These are phyloP conservation scores for Takifugu bimaculatus DNA, from an alignment of 2,113 vertebrate species.

Conservation along the genomic window DNA sequence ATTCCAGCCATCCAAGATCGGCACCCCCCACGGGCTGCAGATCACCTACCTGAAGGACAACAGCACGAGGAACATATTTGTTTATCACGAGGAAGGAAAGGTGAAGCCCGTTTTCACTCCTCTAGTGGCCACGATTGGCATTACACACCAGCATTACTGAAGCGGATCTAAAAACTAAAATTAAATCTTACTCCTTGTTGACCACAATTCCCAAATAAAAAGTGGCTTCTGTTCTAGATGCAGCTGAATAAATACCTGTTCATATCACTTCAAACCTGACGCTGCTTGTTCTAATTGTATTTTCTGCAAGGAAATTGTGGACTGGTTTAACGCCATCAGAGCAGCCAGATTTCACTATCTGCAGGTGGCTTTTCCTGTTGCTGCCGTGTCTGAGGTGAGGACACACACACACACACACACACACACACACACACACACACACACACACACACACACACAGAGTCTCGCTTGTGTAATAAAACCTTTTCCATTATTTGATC, in stretches of 20 bases:
- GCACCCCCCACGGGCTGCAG: slow-evolving; percentile 88
- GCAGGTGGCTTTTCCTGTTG: slow-evolving; percentile 72
- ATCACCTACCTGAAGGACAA: slow-evolving; percentile 96
- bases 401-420: neutral
- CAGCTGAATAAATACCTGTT: no score
- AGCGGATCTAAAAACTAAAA: neutral
- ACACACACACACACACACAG: neutral
- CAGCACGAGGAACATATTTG: slow-evolving; percentile 94
- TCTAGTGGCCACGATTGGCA: slow-evolving; percentile 23
- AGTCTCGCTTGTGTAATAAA: neutral
- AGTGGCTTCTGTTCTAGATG: no score
- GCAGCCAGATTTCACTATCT: slow-evolving; percentile 84
- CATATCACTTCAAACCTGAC: neutral
- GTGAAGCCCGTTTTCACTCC: slow-evolving; percentile 60
- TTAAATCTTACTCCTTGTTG: no score
- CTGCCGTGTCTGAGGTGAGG: slow-evolving; percentile 56
- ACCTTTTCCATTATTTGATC: neutral
- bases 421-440: neutral
- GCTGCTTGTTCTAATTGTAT: neutral
- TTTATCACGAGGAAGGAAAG: slow-evolving; percentile 96
- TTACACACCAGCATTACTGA: slow-evolving; percentile 5
- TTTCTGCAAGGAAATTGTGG: slow-evolving; percentile 85
- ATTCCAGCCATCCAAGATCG: slow-evolving; percentile 91
- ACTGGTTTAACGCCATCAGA: slow-evolving; percentile 90
- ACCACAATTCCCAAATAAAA: no score